Evolutionary conservation across 2,797 vertebrate genomes (phyloP), one percentile per base, ranked within the genome.

Genomic region (Triplophysa yarkandensis): DNA sequence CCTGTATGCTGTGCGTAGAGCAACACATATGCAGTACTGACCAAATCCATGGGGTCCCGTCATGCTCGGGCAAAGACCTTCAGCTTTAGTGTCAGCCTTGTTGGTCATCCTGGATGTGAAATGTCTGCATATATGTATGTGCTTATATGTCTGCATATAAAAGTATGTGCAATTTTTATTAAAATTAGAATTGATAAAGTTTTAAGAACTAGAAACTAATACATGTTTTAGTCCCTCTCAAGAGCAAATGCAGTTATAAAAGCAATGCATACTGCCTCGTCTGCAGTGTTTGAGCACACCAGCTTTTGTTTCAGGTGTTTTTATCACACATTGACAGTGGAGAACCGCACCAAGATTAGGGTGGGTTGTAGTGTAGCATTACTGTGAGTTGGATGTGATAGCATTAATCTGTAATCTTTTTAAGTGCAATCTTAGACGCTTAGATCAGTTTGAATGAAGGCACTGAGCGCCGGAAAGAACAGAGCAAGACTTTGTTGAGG

Each of bases 321-420:
- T n/a, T 16, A n/a, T 64, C 25, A 32, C 60, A n/a, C 25, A 74
- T 50, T 58, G 36, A 55, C 2, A 0, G 28, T 61, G 17, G 16
- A 39, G 41, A 10, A 36, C 27, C 30, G 16, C 1, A n/a, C 17
- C 9, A 36, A 75, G 72, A 30, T 75, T 75, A 48, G 6, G 28
- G 28, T 57, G 44, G 52, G 30, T 75, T 67, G 54, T 30, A 16
- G 54, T 39, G 19, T 75, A 50, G 23, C 2, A 30, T 75, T 61
- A 68, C 54, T 68, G 7, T 68, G 17, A 70, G 57, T 69, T 63
- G 46, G 54, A 52, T 70, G 46, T 64, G 34, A 54, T 64, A 13
- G 19, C 14, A 10, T 62, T 60, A 61, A 62, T 62, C 65, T 62
- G 46, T 71, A 71, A 69, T 71, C 74, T 77, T 27, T 62, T 63